These are phyloP conservation scores for Geopemphigus sp. DNA, from an alignment of 1,140 invertebrate genomes.

Conservation along the genomic window DNA sequence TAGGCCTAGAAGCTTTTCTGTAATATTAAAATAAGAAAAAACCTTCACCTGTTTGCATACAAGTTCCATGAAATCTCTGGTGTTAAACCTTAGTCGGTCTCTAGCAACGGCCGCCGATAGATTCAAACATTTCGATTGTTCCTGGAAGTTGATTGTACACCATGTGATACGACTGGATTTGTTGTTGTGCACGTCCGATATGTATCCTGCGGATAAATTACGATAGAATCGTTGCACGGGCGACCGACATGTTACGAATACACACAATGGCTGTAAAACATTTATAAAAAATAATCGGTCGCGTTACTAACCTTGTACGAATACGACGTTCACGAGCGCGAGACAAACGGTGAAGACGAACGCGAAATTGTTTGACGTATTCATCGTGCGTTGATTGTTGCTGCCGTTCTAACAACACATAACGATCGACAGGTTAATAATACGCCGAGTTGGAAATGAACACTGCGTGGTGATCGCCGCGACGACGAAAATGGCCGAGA, in stretches of 20 bases:
- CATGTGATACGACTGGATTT: constrained; percentile 57
- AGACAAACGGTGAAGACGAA: not conserved
- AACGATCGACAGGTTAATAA: not conserved
- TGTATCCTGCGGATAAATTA: not conserved
- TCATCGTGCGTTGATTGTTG: not conserved
- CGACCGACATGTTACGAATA: too few relatives aligned
- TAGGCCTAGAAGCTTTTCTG: too few relatives aligned
- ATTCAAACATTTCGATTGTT: constrained; percentile 75
- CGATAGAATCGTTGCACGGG: too few relatives aligned
- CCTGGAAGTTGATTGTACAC: constrained; percentile 73
- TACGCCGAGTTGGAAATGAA: not conserved
- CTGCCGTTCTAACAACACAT: not conserved
- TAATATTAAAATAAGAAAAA: too few relatives aligned
- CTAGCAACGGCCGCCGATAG: constrained; percentile 66
- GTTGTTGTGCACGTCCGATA: not conserved
- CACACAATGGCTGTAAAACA: too few relatives aligned
- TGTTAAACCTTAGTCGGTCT: constrained; percentile 65
- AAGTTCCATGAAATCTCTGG: constrained; percentile 62
- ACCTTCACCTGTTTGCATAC: constrained; percentile 64
- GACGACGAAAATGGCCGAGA: not conserved
- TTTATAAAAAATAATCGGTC: too few relatives aligned
- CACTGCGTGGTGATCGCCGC: not conserved
- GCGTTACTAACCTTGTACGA: not conserved
- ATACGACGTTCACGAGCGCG: not conserved
- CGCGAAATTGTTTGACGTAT: not conserved